phyloP scores from a whole-genome alignment of 2,888 invertebrate species.

The Troides helena region DNA sequence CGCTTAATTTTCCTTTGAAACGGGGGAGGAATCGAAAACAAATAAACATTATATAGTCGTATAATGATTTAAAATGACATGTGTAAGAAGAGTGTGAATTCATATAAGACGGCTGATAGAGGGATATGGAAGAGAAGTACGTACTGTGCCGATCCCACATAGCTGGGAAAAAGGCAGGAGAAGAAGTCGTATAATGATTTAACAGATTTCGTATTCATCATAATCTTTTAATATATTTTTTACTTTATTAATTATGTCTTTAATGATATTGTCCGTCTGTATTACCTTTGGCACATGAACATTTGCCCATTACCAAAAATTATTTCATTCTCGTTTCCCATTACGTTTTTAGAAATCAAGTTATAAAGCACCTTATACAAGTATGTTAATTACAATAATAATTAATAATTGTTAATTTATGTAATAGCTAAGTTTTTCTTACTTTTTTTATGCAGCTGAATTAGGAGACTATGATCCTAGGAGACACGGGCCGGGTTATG shows the following conservation, averaged over 20 bases:
- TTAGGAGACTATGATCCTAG: constrained; percentile 96
- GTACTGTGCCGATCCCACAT: too few relatives aligned
- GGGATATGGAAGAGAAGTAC: too few relatives aligned
- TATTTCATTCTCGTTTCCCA: too few relatives aligned
- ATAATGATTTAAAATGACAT: neutral
- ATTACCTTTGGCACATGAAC: too few relatives aligned
- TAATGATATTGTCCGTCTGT: too few relatives aligned
- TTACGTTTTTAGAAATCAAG: neutral
- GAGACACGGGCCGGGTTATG: constrained; percentile 93
- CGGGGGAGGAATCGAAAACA: neutral
- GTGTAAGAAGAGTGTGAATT: too few relatives aligned
- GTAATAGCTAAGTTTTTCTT: constrained; percentile 2
- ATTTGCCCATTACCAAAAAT: too few relatives aligned
- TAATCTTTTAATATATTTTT: neutral
- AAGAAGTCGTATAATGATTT: constrained; percentile 3
- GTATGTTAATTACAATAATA: neutral
- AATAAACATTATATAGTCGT: neutral
- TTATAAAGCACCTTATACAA: neutral
- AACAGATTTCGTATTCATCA: neutral
- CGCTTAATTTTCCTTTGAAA: neutral
- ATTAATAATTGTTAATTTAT: neutral
- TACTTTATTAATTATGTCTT: neutral
- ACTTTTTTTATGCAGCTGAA: constrained; percentile 84
- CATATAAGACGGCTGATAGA: too few relatives aligned
- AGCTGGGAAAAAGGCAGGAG: too few relatives aligned